A percentile compares a stretch with the other conserved stretches of the same genome.
Conservation (phyloP, 2,888 invertebrate species). For the Lochmaea crataegi region DNA sequence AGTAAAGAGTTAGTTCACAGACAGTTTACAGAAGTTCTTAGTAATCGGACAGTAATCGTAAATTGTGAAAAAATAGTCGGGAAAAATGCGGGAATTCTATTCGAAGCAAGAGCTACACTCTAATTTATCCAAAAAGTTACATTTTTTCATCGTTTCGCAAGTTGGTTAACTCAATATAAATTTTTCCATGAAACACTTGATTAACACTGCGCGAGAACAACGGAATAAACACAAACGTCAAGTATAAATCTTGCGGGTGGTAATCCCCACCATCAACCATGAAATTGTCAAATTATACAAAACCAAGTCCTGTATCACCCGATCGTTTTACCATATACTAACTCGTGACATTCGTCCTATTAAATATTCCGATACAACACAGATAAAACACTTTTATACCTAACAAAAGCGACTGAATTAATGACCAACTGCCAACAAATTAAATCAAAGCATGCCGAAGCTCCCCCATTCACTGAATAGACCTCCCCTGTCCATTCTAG, state of each 20-base stretch:
- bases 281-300: not conserved
- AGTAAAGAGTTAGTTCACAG: too few species aligned
- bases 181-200: not conserved
- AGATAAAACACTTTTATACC: slow-evolving; percentile 1
- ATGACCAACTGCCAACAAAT: slow-evolving; percentile 20
- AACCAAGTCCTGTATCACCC: not conserved
- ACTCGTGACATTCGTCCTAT: slow-evolving; percentile 3
- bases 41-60: too few species aligned
- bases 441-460: slow-evolving; percentile 21
- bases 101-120: too few species aligned
- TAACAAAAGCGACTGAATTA: slow-evolving; percentile 5
- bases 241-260: not conserved
- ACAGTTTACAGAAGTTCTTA: too few species aligned
- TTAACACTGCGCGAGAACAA: not conserved
- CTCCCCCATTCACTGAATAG: slow-evolving; percentile 9
- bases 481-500: slow-evolving; percentile 33
- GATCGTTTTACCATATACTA: not conserved
- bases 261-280: not conserved
- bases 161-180: not conserved
- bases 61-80: too few species aligned
- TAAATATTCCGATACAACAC: slow-evolving; percentile 20
- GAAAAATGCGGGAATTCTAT: too few species aligned
- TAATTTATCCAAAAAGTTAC: too few species aligned
- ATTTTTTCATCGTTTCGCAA: too few species aligned
- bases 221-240: not conserved